Evolutionary conservation across 2,888 invertebrate genomes (phyloP).

Genomic region (Cephus sareptanus): DNA sequence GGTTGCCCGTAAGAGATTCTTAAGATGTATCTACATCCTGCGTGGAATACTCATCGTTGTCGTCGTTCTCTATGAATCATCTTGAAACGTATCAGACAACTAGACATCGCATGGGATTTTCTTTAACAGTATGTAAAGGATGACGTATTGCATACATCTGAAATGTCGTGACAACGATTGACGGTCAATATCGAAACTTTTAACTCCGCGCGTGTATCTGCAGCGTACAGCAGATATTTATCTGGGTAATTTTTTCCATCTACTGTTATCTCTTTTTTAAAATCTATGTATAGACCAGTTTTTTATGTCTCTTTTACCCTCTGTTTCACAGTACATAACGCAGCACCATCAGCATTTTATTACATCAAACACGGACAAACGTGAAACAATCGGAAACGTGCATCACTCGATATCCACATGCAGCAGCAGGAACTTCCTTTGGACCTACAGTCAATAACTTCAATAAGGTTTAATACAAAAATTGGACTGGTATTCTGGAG

Average conservation of each 20-base stretch:
- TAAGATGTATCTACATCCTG: no score
- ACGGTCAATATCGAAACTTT: neutral
- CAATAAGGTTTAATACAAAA: neutral
- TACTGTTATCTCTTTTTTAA: neutral
- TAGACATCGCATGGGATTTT: neutral
- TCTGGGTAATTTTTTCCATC: neutral
- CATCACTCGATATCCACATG: neutral
- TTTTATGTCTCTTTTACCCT: neutral
- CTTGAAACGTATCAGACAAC: neutral
- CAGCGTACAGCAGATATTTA: neutral
- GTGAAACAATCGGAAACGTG: neutral
- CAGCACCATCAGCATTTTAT: neutral
- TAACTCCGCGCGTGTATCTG: neutral
- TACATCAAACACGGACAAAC: neutral
- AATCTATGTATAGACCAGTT: neutral
- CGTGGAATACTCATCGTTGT: neutral
- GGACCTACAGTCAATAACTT: neutral
- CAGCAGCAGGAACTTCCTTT: neutral
- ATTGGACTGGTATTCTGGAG: neutral
- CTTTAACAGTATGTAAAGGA: neutral
- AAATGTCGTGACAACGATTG: neutral
- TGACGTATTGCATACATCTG: neutral
- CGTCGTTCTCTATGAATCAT: neutral
- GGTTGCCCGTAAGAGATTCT: no score
- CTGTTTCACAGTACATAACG: neutral